Evolutionary conservation across 2,888 invertebrate genomes (phyloP).

Genomic region (Altica lythri): DNA sequence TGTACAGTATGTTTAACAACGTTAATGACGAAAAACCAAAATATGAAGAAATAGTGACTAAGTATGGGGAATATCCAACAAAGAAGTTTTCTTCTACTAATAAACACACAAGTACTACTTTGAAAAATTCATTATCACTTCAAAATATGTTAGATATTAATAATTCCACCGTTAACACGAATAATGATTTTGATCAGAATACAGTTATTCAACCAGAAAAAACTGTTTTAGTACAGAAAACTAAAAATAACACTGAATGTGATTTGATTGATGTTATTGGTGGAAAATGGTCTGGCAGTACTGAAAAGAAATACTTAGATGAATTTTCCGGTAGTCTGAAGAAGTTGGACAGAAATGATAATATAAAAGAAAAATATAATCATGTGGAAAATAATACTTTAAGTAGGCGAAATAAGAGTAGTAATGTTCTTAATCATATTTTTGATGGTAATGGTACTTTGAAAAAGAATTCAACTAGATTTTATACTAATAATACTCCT

Average conservation of each 20-base stretch:
- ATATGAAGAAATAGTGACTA: conserved; percentile 50
- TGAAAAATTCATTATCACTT: conserved; percentile 50
- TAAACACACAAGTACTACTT: conserved; percentile 38
- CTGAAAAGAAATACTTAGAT: conserved; percentile 43
- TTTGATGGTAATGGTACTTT: conserved; percentile 39
- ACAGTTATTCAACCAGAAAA: conserved; percentile 54
- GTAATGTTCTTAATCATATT: conserved; percentile 65
- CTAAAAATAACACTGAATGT: conserved; percentile 51
- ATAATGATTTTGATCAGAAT: conserved; percentile 57
- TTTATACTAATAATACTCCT: conserved; percentile 38
- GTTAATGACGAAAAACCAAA: conserved; percentile 37
- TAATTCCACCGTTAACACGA: conserved; percentile 50
- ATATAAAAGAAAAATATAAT: conserved; percentile 42
- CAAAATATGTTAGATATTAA: conserved; percentile 52
- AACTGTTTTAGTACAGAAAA: conserved; percentile 47
- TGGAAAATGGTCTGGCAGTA: conserved; percentile 47
- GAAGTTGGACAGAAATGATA: conserved; percentile 45
- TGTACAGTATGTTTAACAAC: conserved; percentile 40
- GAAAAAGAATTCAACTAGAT: conserved; percentile 41
- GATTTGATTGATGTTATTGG: conserved; percentile 55
- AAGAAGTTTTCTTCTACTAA: conserved; percentile 35
- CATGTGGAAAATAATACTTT: conserved; percentile 36
- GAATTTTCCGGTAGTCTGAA: conserved; percentile 44
- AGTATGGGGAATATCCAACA: conserved; percentile 47
- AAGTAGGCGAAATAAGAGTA: conserved; percentile 61